A percentile compares a stretch with the other conserved stretches of the same genome.
Evolutionary conservation across 2,797 vertebrate species (phyloP).

Genomic region (Cyprinella venusta): DNA sequence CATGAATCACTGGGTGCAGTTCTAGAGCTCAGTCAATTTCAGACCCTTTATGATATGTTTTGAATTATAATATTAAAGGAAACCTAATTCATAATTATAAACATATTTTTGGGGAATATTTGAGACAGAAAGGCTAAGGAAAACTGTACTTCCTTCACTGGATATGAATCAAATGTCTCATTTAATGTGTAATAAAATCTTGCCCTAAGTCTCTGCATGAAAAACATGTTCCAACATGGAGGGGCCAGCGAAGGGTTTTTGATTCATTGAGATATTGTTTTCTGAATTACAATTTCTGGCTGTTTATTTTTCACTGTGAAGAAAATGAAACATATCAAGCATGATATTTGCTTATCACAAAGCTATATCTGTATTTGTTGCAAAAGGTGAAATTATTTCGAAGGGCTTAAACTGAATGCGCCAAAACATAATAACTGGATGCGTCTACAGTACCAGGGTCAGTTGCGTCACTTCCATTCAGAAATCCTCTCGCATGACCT

Average conservation of each 20-base stretch:
- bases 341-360: not conserved
- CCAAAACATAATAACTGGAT: not conserved
- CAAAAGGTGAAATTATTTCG: not conserved
- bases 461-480: not conserved
- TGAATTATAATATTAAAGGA: slow-evolving; percentile 31
- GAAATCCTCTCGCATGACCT: not conserved
- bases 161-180: slow-evolving; percentile 46
- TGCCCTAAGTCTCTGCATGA: slow-evolving; percentile 37
- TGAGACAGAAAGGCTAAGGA: slow-evolving; percentile 19
- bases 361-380: not conserved
- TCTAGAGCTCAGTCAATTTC: slow-evolving; percentile 17
- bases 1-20: not conserved
- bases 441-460: not conserved
- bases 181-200: slow-evolving; percentile 52
- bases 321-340: not conserved
- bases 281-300: slow-evolving; percentile 14
- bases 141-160: slow-evolving; percentile 19
- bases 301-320: not conserved
- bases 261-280: not conserved
- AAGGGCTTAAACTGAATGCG: not conserved
- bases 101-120: slow-evolving; percentile 13
- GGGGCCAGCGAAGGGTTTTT: slow-evolving; percentile 18
- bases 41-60: slow-evolving; percentile 5
- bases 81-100: slow-evolving; percentile 39
- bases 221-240: slow-evolving; percentile 39